phyloP scores from a whole-genome alignment of 2,113 vertebrate species.

The Cairina moschata region DNA sequence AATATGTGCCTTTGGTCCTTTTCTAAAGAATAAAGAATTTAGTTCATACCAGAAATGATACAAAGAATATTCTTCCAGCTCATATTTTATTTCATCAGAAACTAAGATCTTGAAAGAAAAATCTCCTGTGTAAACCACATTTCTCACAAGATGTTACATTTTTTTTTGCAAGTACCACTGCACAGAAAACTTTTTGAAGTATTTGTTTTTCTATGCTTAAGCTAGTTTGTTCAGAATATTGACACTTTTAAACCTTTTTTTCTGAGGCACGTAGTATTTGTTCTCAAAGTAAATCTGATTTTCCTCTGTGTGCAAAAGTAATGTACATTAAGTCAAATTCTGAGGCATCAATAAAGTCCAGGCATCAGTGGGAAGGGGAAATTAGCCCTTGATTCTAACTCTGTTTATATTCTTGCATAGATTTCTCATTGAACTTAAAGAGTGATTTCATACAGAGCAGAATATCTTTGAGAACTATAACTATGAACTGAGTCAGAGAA shows the following conservation, averaged over 20 bases:
- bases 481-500: not conserved
- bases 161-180: not conserved
- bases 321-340: not conserved
- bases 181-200: not conserved
- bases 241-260: not conserved
- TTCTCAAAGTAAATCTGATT: not conserved
- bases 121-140: not conserved
- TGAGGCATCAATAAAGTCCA: not conserved
- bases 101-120: not conserved
- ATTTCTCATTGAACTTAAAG: not conserved
- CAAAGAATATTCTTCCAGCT: not conserved
- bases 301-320: not conserved
- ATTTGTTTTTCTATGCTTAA: not conserved
- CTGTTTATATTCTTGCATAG: not conserved
- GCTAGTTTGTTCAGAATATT: not conserved
- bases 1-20: not conserved
- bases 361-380: not conserved
- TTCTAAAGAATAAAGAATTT: not conserved
- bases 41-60: not conserved
- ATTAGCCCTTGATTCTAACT: not conserved
- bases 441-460: not conserved
- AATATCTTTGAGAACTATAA: not conserved
- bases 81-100: not conserved
- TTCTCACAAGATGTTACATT: not conserved
- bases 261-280: not conserved